phyloP scores from a whole-genome alignment of 2,888 invertebrate genomes.

The Drosophila pegasa region DNA sequence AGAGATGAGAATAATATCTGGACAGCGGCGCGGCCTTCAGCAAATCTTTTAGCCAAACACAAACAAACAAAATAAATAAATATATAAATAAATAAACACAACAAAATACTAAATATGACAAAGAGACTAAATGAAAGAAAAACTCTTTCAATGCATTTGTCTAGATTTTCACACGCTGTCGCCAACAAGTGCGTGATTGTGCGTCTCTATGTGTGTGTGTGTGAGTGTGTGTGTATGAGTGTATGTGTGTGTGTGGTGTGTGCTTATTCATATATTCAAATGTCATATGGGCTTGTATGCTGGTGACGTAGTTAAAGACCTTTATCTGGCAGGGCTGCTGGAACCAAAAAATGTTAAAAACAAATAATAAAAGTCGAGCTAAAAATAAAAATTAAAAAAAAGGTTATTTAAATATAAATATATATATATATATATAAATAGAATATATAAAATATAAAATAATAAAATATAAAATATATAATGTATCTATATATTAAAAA shows the following conservation, averaged over 20 bases:
- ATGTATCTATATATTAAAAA: background rate
- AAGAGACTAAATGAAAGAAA: background rate
- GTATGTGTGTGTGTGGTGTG: conserved; percentile 12
- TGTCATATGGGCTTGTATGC: conserved; percentile 24
- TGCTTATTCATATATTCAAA: conserved; percentile 17
- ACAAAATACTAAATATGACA: conserved; percentile 14
- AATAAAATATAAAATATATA: background rate
- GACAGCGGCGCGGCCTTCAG: conserved; percentile 37
- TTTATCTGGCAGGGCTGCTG: conserved; percentile 39
- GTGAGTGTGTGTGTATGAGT: background rate
- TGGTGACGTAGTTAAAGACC: conserved; percentile 41
- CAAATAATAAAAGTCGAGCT: background rate
- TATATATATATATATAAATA: too few species aligned
- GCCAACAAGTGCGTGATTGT: conserved; percentile 40
- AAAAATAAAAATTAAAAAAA: background rate
- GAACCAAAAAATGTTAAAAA: background rate
- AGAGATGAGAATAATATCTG: conserved; percentile 37
- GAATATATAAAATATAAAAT: background rate
- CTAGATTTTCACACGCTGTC: conserved; percentile 73
- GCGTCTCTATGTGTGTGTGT: conserved; percentile 21
- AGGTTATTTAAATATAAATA: background rate
- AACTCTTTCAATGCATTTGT: conserved; percentile 36
- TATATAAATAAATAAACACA: conserved; percentile 10
- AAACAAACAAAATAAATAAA: conserved; percentile 8
- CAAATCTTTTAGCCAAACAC: conserved; percentile 30